phyloP scores from a whole-genome alignment of 1,140 invertebrate genomes.

The Caenorhabditis briggsae region DNA sequence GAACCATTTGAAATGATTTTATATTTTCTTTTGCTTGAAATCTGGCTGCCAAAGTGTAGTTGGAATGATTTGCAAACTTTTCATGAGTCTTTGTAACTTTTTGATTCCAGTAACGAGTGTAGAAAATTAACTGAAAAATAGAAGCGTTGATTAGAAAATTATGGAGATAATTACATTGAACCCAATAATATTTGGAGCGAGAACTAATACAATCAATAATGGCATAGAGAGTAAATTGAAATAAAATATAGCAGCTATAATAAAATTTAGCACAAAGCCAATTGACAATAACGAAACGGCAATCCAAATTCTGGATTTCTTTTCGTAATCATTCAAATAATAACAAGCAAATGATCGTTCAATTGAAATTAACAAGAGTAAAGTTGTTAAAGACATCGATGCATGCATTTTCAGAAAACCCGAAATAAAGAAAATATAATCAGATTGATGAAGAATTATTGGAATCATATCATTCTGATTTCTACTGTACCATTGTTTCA shows the following conservation, averaged over 20 bases:
- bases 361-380: background rate
- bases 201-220: background rate
- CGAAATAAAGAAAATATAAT: background rate
- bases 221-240: background rate
- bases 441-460: background rate
- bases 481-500: background rate
- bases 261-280: background rate
- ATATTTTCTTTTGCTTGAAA: constrained; percentile 13
- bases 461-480: background rate
- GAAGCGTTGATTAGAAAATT: background rate
- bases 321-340: background rate
- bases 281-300: background rate
- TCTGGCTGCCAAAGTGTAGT: background rate
- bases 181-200: background rate
- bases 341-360: background rate
- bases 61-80: background rate
- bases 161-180: background rate
- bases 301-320: constrained; percentile 13
- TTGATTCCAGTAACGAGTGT: background rate
- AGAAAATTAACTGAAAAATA: background rate
- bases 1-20: background rate
- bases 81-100: background rate
- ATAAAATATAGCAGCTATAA: background rate
- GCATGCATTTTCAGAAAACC: constrained; percentile 7
- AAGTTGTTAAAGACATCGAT: background rate